Evolutionary conservation across 2,113 vertebrate genomes (phyloP).

Genomic region (Dipodomys stephensi): DNA sequence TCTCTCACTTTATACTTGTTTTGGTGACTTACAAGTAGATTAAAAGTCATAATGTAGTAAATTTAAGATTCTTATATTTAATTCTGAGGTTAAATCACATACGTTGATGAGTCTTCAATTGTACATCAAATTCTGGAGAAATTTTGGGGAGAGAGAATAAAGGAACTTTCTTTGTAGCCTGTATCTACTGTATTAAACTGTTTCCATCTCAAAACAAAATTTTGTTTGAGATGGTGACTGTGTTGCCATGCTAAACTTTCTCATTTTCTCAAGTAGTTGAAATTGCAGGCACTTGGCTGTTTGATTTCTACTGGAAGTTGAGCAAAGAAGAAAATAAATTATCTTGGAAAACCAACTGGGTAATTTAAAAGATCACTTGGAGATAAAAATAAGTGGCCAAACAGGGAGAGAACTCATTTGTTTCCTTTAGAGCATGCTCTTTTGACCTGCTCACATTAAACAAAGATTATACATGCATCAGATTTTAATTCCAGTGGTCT

Average conservation of each 20-base stretch:
- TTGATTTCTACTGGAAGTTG: slow-evolving; percentile 11
- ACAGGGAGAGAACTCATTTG: background rate
- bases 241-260: background rate
- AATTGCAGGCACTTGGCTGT: background rate
- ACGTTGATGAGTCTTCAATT: background rate
- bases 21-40: background rate
- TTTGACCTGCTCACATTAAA: background rate
- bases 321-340: slow-evolving; percentile 28
- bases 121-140: background rate
- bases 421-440: background rate
- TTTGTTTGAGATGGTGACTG: background rate
- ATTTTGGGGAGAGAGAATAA: background rate
- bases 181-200: background rate
- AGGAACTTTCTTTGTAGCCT: background rate
- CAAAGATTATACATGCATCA: background rate
- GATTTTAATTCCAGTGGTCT: background rate
- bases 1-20: background rate
- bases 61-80: slow-evolving; percentile 29
- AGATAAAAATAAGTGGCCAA: background rate
- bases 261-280: too few relatives aligned
- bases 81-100: slow-evolving; percentile 10
- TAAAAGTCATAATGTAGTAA: background rate
- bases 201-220: background rate
- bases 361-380: background rate
- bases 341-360: slow-evolving; percentile 22